A percentile compares a stretch with the other conserved stretches of the same genome.
Conservation (phyloP, 1,140 invertebrate species). For the Lordiphosa stackelbergi region DNA sequence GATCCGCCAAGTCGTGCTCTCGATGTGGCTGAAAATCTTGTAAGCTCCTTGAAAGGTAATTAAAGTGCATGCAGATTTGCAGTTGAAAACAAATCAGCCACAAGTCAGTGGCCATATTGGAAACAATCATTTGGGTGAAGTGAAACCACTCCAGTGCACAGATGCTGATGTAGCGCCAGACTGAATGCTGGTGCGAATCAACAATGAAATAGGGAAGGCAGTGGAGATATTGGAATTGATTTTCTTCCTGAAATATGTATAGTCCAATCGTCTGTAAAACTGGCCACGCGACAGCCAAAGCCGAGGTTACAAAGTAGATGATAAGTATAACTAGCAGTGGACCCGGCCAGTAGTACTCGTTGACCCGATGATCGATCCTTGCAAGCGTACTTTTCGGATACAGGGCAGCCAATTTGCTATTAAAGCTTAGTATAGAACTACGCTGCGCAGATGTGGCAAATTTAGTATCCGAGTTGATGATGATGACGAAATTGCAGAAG, state of each 20-base stretch:
- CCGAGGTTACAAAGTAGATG: too few species aligned
- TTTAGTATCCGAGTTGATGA: conserved; percentile 42
- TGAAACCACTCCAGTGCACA: conserved; percentile 21
- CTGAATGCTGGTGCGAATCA: background rate
- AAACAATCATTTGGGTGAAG: conserved; percentile 1
- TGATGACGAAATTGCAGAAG: too few species aligned
- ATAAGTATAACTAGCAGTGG: too few species aligned
- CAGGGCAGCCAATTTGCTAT: conserved; percentile 17
- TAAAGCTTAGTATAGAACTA: conserved; percentile 8
- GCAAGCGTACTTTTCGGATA: conserved; percentile 26
- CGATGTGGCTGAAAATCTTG: conserved; percentile 27
- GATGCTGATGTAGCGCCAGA: background rate
- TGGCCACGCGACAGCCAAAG: conserved; percentile 22
- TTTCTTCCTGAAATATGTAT: background rate
- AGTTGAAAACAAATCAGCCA: conserved; percentile 46
- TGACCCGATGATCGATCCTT: conserved; percentile 20
- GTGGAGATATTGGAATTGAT: conserved; percentile 28
- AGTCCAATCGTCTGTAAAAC: conserved; percentile 15
- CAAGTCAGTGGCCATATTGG: conserved; percentile 26
- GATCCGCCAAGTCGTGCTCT: conserved; percentile 17
- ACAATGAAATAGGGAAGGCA: background rate
- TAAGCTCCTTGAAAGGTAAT: conserved; percentile 26
- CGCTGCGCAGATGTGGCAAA: conserved; percentile 24
- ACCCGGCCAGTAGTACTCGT: conserved; percentile 26
- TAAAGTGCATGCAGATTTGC: conserved; percentile 55